Evolutionary conservation across 2,113 vertebrate species (phyloP), one percentile per base, ranked within the genome.

Genomic region (Lontra canadensis): DNA sequence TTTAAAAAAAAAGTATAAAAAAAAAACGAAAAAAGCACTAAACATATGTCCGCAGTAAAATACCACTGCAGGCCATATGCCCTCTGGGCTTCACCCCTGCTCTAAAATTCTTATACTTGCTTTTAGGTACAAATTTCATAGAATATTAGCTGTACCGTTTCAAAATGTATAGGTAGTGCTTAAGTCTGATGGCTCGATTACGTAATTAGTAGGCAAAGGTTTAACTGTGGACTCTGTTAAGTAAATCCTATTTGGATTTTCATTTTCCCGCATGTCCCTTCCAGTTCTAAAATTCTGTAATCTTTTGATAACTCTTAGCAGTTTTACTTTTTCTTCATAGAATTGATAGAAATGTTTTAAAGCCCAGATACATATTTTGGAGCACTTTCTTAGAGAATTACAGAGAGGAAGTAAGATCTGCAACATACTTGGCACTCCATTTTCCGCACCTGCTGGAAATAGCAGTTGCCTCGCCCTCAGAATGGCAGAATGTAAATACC

Each of bases 51-150:
- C 44, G 49, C 91, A 39, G 20, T 91, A 55, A 23, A 90, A 31
- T 17, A 87, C 31, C 7, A 57, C 11, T n/a, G 36, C 26, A 83
- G 34, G 29, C 47, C n/a, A 36, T 12, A n/a, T 59, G 29, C 34
- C 47, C 55, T 88, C 14, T 47, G 52, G 44, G 52, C 49, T 69
- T 88, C 95, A 88, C 87, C 39, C 29, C 74, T 83, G 47, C 26
- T 90, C 80, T 74, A 74, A 31, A 87, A 81, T 93, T 92, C 36
- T 79, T 86, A 84, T 15, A 69, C 4, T 81, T 86, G 26, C 65
- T 84, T 96, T 86, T 71, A 76, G 11, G 65, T 84, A 63, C 83
- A 87, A 94, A 83, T 94, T 80, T 87, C 57, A 59, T 63, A 78
- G 26, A 82, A 23, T 90, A 73, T 63, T 94, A 71, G 65, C 57